Percentiles rank a stretch among this genome's conserved stretches.
phyloP scores from a whole-genome alignment of 2,797 vertebrate genomes.

The Paramormyrops hopkinsi region DNA sequence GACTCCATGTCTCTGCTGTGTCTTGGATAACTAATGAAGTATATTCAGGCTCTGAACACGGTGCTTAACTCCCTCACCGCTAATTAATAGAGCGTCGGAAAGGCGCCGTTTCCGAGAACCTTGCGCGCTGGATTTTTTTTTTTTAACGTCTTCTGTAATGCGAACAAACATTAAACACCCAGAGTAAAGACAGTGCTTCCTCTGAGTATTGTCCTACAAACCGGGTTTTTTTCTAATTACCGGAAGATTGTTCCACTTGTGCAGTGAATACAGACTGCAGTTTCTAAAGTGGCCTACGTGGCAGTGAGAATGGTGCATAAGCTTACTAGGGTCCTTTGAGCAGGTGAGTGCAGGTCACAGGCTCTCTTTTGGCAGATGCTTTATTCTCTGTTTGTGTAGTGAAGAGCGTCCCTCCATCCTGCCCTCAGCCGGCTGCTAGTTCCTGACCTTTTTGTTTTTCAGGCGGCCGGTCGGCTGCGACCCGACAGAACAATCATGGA shows the following conservation, averaged over 20 bases:
- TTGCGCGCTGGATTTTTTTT: conserved; percentile 51
- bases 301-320: neutral
- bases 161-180: conserved; percentile 50
- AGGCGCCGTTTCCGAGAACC: conserved; percentile 38
- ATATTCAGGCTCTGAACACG: conserved; percentile 56
- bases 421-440: conserved; percentile 27
- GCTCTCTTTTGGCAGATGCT: neutral
- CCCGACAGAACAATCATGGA: conserved; percentile 61
- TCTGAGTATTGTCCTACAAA: conserved; percentile 55
- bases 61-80: conserved; percentile 58
- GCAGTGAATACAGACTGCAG: neutral
- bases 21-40: conserved; percentile 59
- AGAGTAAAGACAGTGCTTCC: conserved; percentile 48
- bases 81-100: conserved; percentile 64
- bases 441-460: conserved; percentile 43
- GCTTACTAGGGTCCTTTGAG: neutral
- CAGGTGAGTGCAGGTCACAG: neutral
- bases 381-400: neutral
- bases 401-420: too few relatives aligned
- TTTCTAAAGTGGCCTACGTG: neutral
- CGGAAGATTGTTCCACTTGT: conserved; percentile 3
- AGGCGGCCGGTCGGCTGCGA: conserved; percentile 47
- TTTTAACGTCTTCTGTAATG: conserved; percentile 50
- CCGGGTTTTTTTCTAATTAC: conserved; percentile 60
- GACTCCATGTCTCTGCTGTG: conserved; percentile 45